phyloP scores from a whole-genome alignment of 2,113 vertebrate species.

The Prolemur simus region DNA sequence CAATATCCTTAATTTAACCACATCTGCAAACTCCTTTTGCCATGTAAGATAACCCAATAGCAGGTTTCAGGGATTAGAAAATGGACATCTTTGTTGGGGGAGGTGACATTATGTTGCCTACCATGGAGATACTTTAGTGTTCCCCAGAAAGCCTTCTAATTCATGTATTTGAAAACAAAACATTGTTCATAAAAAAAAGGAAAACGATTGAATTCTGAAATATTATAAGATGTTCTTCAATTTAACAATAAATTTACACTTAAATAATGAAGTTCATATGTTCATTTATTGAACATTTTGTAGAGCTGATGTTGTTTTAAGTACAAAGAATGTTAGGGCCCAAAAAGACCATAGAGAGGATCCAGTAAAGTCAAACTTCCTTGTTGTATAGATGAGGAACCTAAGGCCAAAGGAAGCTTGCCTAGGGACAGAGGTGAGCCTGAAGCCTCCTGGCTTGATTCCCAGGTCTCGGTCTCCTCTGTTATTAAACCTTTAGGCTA shows the following conservation, averaged over 20 bases:
- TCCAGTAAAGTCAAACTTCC: not conserved
- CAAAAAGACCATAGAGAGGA: not conserved
- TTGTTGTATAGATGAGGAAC: not conserved
- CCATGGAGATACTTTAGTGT: not conserved
- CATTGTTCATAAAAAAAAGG: not conserved
- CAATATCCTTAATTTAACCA: not conserved
- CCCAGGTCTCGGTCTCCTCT: not conserved
- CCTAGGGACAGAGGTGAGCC: not conserved
- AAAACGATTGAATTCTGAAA: slow-evolving; percentile 20
- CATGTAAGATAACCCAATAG: not conserved
- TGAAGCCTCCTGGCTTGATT: not conserved
- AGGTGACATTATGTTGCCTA: not conserved
- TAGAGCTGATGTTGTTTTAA: not conserved
- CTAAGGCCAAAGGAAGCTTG: not conserved
- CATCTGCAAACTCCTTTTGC: not conserved
- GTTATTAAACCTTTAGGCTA: not conserved
- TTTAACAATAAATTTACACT: not conserved
- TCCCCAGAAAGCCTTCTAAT: not conserved
- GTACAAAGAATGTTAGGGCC: not conserved
- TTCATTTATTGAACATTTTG: slow-evolving; percentile 24
- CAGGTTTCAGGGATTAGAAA: not conserved
- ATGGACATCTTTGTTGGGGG: not conserved
- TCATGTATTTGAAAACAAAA: slow-evolving; percentile 16
- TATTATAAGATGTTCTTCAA: not conserved
- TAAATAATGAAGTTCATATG: not conserved